Evolutionary conservation across 2,113 vertebrate species (phyloP).

Genomic region (Crotalus tigris): DNA sequence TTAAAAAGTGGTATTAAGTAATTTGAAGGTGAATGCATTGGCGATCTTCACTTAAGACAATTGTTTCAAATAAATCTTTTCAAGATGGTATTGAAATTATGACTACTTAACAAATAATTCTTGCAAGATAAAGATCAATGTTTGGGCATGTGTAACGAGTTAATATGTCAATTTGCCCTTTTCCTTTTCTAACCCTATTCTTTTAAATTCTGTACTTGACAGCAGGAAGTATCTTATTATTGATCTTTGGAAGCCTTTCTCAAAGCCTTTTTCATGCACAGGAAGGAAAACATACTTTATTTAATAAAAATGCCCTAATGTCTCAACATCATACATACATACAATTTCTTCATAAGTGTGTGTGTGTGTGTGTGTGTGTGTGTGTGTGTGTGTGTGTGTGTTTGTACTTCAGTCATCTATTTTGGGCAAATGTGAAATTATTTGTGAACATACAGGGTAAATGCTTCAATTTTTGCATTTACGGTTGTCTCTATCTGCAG

Average conservation of each 20-base stretch:
- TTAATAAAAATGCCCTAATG: background rate
- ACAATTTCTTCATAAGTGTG: background rate
- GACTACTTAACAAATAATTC: background rate
- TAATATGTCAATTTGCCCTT: constrained; percentile 10
- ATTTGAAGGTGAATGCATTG: background rate
- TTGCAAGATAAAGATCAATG: background rate
- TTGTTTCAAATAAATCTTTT: background rate
- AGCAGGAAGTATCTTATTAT: background rate
- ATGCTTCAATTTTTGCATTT: background rate
- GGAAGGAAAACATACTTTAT: background rate
- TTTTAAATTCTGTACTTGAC: background rate
- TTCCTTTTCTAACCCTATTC: constrained; percentile 36
- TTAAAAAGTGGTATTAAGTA: background rate
- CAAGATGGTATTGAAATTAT: background rate
- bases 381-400: background rate
- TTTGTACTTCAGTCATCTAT: background rate
- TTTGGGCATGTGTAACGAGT: background rate
- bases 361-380: background rate
- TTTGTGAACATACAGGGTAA: background rate
- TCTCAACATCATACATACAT: background rate
- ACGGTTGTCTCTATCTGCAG: background rate
- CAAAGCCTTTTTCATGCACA: background rate
- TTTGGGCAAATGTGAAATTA: background rate
- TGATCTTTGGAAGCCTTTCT: background rate
- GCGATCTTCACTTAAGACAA: background rate